Evolutionary conservation across 2,888 invertebrate species (phyloP).

Genomic region (Parnassius mnemosyne): DNA sequence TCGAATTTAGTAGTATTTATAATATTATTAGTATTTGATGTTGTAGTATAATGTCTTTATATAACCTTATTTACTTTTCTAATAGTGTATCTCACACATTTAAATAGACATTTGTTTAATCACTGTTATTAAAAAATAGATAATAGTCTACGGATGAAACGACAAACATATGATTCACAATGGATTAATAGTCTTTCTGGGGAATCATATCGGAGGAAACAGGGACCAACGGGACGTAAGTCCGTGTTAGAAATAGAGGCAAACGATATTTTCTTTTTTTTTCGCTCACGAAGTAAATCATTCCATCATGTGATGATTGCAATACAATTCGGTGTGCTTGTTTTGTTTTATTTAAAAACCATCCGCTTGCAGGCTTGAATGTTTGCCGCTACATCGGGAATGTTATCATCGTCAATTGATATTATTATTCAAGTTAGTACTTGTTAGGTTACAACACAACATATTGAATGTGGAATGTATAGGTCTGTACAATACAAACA

Average conservation of each 20-base stretch:
- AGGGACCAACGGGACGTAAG: slow-evolving; percentile 84
- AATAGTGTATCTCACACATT: background rate
- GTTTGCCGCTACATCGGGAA: slow-evolving; percentile 68
- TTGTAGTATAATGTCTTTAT: background rate
- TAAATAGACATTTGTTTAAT: slow-evolving; percentile 10
- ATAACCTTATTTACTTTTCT: background rate
- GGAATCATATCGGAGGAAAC: slow-evolving; percentile 82
- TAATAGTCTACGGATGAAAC: slow-evolving; percentile 66
- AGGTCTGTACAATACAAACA: slow-evolving; percentile 65
- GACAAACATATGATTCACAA: slow-evolving; percentile 64
- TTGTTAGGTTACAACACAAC: slow-evolving; percentile 44
- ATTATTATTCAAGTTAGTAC: slow-evolving; percentile 34
- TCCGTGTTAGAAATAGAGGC: slow-evolving; percentile 54
- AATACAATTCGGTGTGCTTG: slow-evolving; percentile 74
- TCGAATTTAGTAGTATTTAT: too few species aligned
- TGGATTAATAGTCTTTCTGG: slow-evolving; percentile 61
- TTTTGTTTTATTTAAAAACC: slow-evolving; percentile 47
- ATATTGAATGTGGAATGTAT: slow-evolving; percentile 62
- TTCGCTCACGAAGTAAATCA: slow-evolving; percentile 33
- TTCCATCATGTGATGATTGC: slow-evolving; percentile 69
- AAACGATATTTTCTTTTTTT: slow-evolving; percentile 34
- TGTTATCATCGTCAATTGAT: slow-evolving; percentile 69
- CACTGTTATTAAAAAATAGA: slow-evolving; percentile 46
- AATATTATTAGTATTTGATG: background rate
- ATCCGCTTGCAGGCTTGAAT: slow-evolving; percentile 75